Percentiles rank a stretch among this genome's conserved stretches.
These are phyloP conservation scores for Tyto alba DNA, from an alignment of 2,113 vertebrate species.

Conservation along the genomic window DNA sequence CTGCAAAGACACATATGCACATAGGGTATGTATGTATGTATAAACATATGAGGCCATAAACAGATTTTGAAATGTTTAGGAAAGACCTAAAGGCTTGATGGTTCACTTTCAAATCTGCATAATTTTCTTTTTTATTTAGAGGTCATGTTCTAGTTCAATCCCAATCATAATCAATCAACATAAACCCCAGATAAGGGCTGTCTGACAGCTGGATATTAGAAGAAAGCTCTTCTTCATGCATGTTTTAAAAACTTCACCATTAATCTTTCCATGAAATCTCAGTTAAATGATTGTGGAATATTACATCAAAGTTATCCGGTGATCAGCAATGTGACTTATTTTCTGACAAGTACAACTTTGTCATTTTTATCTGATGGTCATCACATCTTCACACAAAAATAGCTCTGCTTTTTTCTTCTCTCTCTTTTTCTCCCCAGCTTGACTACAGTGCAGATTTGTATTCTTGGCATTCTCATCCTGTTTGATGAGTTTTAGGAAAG, in stretches of 20 bases:
- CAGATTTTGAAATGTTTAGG: neutral
- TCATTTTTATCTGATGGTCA: slow-evolving; percentile 61
- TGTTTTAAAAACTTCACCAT: slow-evolving; percentile 32
- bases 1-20: neutral
- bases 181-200: neutral
- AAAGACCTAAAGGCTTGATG: neutral
- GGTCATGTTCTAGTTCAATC: slow-evolving; percentile 9
- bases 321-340: slow-evolving; percentile 55
- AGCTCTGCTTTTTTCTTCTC: neutral
- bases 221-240: slow-evolving; percentile 8
- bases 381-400: slow-evolving; percentile 29
- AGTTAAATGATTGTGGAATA: slow-evolving; percentile 42
- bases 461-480: slow-evolving; percentile 40
- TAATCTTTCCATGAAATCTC: slow-evolving; percentile 57
- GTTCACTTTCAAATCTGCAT: neutral
- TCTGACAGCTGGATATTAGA: slow-evolving; percentile 19
- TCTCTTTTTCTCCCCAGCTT: neutral
- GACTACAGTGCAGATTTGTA: slow-evolving; percentile 41
- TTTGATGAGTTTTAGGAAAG: slow-evolving; percentile 61
- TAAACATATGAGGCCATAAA: neutral
- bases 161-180: neutral
- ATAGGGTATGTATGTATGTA: neutral
- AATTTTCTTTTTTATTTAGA: slow-evolving; percentile 9
- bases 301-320: slow-evolving; percentile 35
- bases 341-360: slow-evolving; percentile 55